Percentiles rank a stretch among this genome's conserved stretches.
These are phyloP conservation scores for Willowsia nigromaculata DNA, from an alignment of 2,888 invertebrate species.

Conservation along the genomic window DNA sequence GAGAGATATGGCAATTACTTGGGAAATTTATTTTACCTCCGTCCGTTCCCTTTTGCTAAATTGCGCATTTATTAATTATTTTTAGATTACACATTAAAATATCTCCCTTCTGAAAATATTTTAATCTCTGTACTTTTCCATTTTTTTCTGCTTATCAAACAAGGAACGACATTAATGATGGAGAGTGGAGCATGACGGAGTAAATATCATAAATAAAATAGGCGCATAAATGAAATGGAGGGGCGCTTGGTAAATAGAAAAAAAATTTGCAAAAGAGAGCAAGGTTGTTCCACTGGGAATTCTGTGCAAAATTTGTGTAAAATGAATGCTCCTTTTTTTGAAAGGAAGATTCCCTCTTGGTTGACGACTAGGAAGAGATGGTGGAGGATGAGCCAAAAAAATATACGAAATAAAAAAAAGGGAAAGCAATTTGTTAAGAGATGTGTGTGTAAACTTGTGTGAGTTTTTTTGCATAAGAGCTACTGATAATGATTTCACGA, in stretches of 20 bases:
- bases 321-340: neutral
- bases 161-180: neutral
- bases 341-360: neutral
- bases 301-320: neutral
- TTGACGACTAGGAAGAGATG: neutral
- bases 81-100: too few relatives aligned
- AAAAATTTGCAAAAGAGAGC: neutral
- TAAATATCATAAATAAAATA: neutral
- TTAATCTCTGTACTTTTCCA: neutral
- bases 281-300: slow-evolving; percentile 40
- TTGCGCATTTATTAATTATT: neutral
- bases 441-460: neutral
- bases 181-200: neutral
- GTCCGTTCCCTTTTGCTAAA: neutral
- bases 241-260: neutral
- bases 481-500: neutral
- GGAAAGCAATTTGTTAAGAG: slow-evolving; percentile 1
- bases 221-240: neutral
- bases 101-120: too few relatives aligned
- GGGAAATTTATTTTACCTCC: neutral
- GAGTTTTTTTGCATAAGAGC: neutral
- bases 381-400: slow-evolving; percentile 16
- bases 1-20: neutral
- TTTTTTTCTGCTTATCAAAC: neutral
- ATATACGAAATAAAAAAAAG: neutral